Evolutionary conservation across 2,113 vertebrate species (phyloP).

Genomic region (Cyprinus carpio): DNA sequence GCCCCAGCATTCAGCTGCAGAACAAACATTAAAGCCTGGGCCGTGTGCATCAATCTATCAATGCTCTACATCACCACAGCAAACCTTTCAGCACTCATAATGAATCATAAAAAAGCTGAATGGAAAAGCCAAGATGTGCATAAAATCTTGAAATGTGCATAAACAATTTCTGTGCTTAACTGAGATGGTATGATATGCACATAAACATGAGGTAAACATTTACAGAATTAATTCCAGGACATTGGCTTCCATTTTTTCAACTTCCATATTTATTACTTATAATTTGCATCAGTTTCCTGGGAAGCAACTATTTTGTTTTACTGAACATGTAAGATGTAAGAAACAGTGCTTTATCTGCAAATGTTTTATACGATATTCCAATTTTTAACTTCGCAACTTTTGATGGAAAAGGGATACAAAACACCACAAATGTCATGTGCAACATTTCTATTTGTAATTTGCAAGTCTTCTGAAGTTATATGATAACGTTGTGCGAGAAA

Average conservation of each 20-base stretch:
- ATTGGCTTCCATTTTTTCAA: too few relatives aligned
- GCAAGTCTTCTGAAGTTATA: not conserved
- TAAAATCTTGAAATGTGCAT: not conserved
- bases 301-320: not conserved
- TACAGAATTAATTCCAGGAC: too few relatives aligned
- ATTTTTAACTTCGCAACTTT: not conserved
- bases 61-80: slow-evolving; percentile 16
- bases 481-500: not conserved
- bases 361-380: not conserved
- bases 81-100: slow-evolving; percentile 12
- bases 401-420: not conserved
- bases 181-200: too few relatives aligned
- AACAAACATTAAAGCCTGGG: slow-evolving; percentile 38
- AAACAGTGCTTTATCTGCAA: not conserved
- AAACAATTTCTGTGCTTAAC: too few relatives aligned
- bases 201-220: too few relatives aligned
- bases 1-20: not conserved
- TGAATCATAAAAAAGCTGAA: not conserved
- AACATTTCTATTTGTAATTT: not conserved
- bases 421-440: not conserved
- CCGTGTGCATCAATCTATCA: slow-evolving; percentile 16
- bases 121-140: not conserved
- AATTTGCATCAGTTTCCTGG: not conserved
- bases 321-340: not conserved
- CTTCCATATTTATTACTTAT: too few relatives aligned